Evolutionary conservation across 2,797 vertebrate genomes (phyloP).

Genomic region (Cirrhinus mrigala): DNA sequence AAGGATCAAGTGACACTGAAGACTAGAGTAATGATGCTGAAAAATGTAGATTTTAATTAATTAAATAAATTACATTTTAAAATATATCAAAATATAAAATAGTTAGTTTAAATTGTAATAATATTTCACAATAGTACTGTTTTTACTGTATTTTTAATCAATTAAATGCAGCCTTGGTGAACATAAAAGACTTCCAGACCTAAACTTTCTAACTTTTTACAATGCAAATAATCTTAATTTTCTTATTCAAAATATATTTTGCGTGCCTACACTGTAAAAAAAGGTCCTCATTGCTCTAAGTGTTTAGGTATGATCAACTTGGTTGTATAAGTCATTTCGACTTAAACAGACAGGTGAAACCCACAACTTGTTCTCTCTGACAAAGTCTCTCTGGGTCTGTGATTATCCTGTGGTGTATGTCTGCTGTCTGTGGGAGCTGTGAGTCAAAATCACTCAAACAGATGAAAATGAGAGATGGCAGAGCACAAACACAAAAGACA

Average conservation of each 20-base stretch:
- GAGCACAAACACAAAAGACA: slow-evolving; percentile 29
- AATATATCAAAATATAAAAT: neutral
- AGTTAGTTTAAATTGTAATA: neutral
- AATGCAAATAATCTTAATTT: neutral
- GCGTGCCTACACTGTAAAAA: neutral
- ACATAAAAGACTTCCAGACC: neutral
- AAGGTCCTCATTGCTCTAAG: neutral
- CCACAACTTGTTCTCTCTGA: neutral
- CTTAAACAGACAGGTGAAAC: neutral
- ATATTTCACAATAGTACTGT: neutral
- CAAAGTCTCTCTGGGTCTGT: neutral
- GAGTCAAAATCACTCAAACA: slow-evolving; percentile 29
- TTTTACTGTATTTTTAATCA: neutral
- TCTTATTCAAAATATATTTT: neutral
- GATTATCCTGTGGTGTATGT: neutral
- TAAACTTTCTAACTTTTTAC: neutral
- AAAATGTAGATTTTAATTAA: neutral
- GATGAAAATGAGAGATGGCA: slow-evolving; percentile 30
- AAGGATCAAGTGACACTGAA: neutral
- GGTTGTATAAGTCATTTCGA: neutral
- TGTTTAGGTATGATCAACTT: neutral
- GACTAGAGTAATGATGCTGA: neutral
- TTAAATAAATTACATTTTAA: neutral
- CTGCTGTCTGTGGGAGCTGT: neutral
- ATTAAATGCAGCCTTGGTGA: neutral